A percentile compares a stretch with the other conserved stretches of the same genome.
Evolutionary conservation across 2,888 invertebrate species (phyloP).

Genomic region (Siphonodentalium dalli): DNA sequence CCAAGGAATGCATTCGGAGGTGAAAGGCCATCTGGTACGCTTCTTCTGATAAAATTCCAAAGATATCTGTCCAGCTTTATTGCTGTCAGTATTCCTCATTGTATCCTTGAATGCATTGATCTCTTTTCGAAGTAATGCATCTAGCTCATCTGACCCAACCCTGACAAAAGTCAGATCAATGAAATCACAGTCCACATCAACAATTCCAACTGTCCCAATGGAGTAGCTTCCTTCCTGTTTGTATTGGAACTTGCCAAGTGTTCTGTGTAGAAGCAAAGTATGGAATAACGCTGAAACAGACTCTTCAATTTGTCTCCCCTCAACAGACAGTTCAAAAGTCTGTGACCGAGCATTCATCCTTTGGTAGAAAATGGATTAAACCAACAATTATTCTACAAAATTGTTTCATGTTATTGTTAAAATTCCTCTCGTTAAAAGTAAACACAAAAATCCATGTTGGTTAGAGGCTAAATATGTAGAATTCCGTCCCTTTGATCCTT

Average conservation of each 20-base stretch:
- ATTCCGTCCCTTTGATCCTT: too few relatives aligned
- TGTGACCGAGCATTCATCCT: neutral
- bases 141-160: slow-evolving; percentile 78
- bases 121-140: slow-evolving; percentile 71
- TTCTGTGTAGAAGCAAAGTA: slow-evolving; percentile 67
- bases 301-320: slow-evolving; percentile 62
- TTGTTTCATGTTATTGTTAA: too few relatives aligned
- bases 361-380: neutral
- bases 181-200: slow-evolving; percentile 97
- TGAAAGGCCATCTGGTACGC: slow-evolving; percentile 87
- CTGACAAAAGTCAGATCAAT: slow-evolving; percentile 97
- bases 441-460: too few relatives aligned
- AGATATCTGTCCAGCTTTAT: slow-evolving; percentile 73
- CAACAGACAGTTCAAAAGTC: slow-evolving; percentile 61
- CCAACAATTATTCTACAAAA: too few relatives aligned
- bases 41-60: slow-evolving; percentile 95
- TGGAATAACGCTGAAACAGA: slow-evolving; percentile 65
- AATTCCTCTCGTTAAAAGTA: too few relatives aligned
- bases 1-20: slow-evolving; percentile 94
- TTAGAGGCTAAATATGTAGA: too few relatives aligned
- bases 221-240: slow-evolving; percentile 93
- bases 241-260: slow-evolving; percentile 78
- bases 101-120: slow-evolving; percentile 70
- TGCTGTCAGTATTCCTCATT: slow-evolving; percentile 57
- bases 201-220: slow-evolving; percentile 92